Percentiles rank a stretch among this genome's conserved stretches.
phyloP scores from a whole-genome alignment of 2,797 vertebrate genomes.

The Dicrostonyx torquatus region DNA sequence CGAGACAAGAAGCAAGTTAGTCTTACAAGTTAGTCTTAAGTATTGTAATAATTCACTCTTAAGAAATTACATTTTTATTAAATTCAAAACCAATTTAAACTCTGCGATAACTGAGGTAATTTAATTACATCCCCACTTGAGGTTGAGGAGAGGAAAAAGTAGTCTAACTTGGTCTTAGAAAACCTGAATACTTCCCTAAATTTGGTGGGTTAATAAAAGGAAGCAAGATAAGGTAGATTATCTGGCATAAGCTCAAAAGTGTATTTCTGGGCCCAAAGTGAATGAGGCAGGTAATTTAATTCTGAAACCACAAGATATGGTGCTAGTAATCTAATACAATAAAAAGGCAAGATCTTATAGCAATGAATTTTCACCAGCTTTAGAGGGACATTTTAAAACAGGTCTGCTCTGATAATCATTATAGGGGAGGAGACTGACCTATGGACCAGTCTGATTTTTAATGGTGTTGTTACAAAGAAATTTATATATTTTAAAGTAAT shows the following conservation, averaged over 20 bases:
- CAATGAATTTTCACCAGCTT: background rate
- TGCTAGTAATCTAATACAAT: constrained; percentile 18
- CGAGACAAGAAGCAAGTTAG: too few species aligned
- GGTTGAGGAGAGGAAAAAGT: background rate
- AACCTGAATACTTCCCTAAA: constrained; percentile 27
- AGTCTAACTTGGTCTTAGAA: background rate
- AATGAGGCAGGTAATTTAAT: background rate
- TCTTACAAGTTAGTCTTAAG: background rate
- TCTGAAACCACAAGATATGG: background rate
- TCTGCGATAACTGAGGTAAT: constrained; percentile 31
- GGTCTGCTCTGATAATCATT: background rate
- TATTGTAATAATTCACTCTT: constrained; percentile 12
- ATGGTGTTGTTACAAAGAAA: background rate
- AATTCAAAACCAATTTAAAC: constrained; percentile 44
- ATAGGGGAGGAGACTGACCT: background rate
- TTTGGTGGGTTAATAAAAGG: background rate
- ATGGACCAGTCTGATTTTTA: background rate
- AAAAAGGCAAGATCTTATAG: constrained; percentile 22
- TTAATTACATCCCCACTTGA: background rate
- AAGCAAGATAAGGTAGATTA: constrained; percentile 22
- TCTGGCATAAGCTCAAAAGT: constrained; percentile 14
- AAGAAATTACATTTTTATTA: constrained; percentile 30
- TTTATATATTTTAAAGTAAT: background rate
- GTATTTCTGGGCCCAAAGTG: constrained; percentile 18
- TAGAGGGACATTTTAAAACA: background rate